Conservation (phyloP, 2,888 invertebrate genomes). For the Trimorus sp. region DNA sequence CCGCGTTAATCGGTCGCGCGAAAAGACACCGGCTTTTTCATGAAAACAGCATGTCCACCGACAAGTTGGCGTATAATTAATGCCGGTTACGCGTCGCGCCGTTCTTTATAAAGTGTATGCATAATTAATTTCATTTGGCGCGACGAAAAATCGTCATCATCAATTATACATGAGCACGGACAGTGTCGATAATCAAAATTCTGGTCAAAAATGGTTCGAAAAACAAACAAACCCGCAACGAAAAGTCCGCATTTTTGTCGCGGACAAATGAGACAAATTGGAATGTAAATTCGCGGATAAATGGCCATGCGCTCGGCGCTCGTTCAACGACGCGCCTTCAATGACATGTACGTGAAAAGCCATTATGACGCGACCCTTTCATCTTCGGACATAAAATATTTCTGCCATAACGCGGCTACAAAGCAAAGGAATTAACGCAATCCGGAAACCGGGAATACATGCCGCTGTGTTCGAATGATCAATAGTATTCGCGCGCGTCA, state of each 20-base stretch:
- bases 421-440: conserved; percentile 63
- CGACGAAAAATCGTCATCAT: not conserved
- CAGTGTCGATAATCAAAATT: too few relatives aligned
- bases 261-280: conserved; percentile 42
- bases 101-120: conserved; percentile 5
- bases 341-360: conserved; percentile 46
- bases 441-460: conserved; percentile 63
- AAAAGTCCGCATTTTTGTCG: not conserved
- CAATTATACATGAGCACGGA: too few relatives aligned
- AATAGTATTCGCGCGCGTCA: conserved; percentile 66
- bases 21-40: conserved; percentile 38
- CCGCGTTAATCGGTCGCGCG: conserved; percentile 16
- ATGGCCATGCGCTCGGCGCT: conserved; percentile 10
- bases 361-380: conserved; percentile 43
- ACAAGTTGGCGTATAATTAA: conserved; percentile 33
- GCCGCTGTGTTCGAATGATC: conserved; percentile 64
- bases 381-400: conserved; percentile 55
- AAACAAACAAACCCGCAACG: conserved; percentile 8
- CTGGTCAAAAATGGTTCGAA: not conserved
- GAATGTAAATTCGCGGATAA: conserved; percentile 36
- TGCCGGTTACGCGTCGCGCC: conserved; percentile 2
- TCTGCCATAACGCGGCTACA: conserved; percentile 42
- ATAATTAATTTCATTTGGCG: conserved; percentile 17
- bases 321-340: conserved; percentile 5
- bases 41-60: conserved; percentile 17